These are phyloP conservation scores for Hydrozoanthus tunicans DNA, from an alignment of 64 coral and sea anemone genomes.

Conservation along the genomic window DNA sequence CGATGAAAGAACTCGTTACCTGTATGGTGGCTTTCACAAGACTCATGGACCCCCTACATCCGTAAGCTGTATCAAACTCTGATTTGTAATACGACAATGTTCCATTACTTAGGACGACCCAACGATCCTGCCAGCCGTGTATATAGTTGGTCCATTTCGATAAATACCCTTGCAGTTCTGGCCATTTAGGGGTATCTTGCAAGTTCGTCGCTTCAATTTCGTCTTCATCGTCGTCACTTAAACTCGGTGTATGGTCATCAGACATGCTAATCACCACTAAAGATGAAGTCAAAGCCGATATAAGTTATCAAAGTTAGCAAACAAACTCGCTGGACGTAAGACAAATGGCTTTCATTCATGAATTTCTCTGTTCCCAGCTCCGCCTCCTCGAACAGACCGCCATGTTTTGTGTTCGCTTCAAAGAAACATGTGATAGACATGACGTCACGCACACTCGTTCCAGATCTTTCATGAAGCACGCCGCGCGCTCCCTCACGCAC, in stretches of 20 bases:
- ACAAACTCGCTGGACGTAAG: constrained; percentile 6
- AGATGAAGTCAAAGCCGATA: background rate
- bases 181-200: constrained; percentile 62
- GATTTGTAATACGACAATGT: constrained; percentile 98
- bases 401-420: constrained; percentile 53
- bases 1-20: constrained; percentile 45
- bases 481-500: too few relatives aligned
- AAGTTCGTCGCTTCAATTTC: constrained; percentile 67
- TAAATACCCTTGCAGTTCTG: constrained; percentile 86
- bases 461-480: constrained; percentile 1
- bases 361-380: background rate
- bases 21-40: constrained; percentile 91
- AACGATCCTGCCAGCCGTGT: constrained; percentile 99
- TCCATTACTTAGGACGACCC: constrained; percentile 86
- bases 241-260: constrained; percentile 91
- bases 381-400: constrained; percentile 32
- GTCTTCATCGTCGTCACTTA: constrained; percentile 94
- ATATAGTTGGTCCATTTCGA: constrained; percentile 99
- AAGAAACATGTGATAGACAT: constrained; percentile 48
- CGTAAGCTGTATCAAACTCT: constrained; percentile 93
- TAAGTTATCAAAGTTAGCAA: constrained; percentile 17
- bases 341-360: constrained; percentile 30
- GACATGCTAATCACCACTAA: constrained; percentile 67
- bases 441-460: constrained; percentile 50
- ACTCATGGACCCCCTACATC: constrained; percentile 95